Evolutionary conservation across 2,888 invertebrate genomes (phyloP).

Genomic region (Ochropacha duplaris): DNA sequence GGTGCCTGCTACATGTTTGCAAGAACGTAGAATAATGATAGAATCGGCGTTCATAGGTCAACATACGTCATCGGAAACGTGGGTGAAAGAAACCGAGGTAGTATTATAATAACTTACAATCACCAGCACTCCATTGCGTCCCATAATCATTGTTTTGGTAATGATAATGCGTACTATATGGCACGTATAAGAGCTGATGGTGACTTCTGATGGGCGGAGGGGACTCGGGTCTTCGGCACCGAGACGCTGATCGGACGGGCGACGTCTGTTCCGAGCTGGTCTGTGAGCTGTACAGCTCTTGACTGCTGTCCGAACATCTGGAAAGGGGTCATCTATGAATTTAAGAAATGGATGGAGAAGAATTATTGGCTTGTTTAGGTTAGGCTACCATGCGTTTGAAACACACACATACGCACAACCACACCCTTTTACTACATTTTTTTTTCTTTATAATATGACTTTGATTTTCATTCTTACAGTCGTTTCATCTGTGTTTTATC

Average conservation of each 20-base stretch:
- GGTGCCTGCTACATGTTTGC: too few relatives aligned
- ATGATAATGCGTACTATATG: slow-evolving; percentile 82
- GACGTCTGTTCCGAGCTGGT: slow-evolving; percentile 77
- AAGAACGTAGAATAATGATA: too few relatives aligned
- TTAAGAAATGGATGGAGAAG: not conserved
- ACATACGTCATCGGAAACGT: too few relatives aligned
- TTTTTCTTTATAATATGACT: too few relatives aligned
- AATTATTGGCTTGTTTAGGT: too few relatives aligned
- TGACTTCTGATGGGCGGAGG: slow-evolving; percentile 87
- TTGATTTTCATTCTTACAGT: too few relatives aligned
- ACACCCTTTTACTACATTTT: too few relatives aligned
- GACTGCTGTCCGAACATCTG: slow-evolving; percentile 76
- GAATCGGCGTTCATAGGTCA: too few relatives aligned
- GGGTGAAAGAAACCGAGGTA: too few relatives aligned
- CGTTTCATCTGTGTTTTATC: too few relatives aligned
- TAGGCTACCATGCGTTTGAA: too few relatives aligned
- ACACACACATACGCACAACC: too few relatives aligned
- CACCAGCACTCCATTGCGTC: slow-evolving; percentile 56
- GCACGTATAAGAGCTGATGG: slow-evolving; percentile 87
- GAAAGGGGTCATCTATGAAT: not conserved
- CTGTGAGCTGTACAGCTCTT: slow-evolving; percentile 75
- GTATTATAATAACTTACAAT: slow-evolving; percentile 72
- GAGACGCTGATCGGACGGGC: slow-evolving; percentile 59
- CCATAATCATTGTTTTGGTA: slow-evolving; percentile 66
- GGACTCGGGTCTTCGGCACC: slow-evolving; percentile 84